Evolutionary conservation across 92 coral and sea anemone species (phyloP), one percentile per base, ranked within the genome.

Genomic region (Isaurus tuberculatus): DNA sequence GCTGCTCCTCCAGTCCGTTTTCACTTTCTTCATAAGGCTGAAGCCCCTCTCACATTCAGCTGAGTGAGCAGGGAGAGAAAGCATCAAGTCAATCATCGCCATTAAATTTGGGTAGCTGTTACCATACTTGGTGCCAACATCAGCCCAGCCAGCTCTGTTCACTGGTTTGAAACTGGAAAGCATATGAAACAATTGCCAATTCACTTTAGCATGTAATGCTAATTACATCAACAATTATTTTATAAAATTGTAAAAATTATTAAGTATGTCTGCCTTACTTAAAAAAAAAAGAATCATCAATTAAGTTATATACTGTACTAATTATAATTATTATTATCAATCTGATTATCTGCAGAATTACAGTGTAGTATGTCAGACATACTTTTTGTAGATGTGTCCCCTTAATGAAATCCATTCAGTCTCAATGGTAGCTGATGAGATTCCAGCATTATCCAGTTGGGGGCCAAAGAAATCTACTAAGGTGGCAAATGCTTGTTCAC

Each of bases 1-100:
- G 32, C 75, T 58, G 53, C 71, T 81, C 51, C 85, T 55, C 85
- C 85, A 81, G 42, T 81, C 85, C 4, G 77, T 81, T 40, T 81
- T 81, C 29, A 65, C 71, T 8, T 36, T 36, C 75, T 81, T 81
- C 61, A 81, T 29, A 64, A 81, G 53, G 26, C 67, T 51, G 40
- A 77, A 77, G 29, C 83, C 83, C 43, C 83, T 40, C 40, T 77
- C 83, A 63, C 85, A 81, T 44, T 81, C 75, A 17, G 51, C 85
- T 29, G 75, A 81, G 57, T 81, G 78, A 43, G 85, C 78, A 37
- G 78, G 85, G 16, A 81, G 66, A 9, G 77, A 58, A 31, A 81
- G 55, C 34, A 61, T 40, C 40, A 81, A 65, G 72, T 81, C 85
- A 37, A 81, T 74, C 16, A 81, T 28, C 77, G 34, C 17, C 58